These are phyloP conservation scores for Fukomys damarensis DNA, from an alignment of 2,113 vertebrate species.

Conservation along the genomic window DNA sequence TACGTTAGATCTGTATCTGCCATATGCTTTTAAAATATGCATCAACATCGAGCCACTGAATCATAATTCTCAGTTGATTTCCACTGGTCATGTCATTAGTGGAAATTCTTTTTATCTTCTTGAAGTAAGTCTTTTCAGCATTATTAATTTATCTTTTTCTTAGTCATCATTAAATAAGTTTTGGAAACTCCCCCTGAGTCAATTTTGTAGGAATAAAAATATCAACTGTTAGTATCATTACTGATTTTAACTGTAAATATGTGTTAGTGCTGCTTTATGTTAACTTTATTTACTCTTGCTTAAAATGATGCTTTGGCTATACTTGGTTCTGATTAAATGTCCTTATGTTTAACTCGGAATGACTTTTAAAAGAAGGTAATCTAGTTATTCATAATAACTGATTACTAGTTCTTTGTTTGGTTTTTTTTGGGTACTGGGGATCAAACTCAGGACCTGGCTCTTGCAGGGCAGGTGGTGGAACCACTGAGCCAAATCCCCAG, in stretches of 20 bases:
- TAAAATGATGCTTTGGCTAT: constrained; percentile 13
- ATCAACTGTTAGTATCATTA: neutral
- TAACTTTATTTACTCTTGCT: constrained; percentile 49
- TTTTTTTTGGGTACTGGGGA: too few relatives aligned
- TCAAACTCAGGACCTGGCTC: too few relatives aligned
- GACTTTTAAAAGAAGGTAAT: constrained; percentile 14
- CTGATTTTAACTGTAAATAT: constrained; percentile 14
- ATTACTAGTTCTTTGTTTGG: constrained; percentile 22
- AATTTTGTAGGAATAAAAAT: constrained; percentile 4
- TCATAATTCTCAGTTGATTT: neutral
- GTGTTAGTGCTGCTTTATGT: neutral
- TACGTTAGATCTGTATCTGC: neutral
- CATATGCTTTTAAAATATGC: accelerated
- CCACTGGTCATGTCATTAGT: neutral
- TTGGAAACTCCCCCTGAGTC: neutral
- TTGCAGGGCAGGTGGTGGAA: too few relatives aligned
- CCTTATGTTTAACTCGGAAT: neutral
- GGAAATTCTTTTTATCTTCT: neutral
- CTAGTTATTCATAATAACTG: neutral
- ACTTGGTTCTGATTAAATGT: constrained; percentile 19
- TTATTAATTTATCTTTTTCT: constrained; percentile 34
- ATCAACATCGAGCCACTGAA: neutral
- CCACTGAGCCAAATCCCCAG: too few relatives aligned
- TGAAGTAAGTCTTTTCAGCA: neutral
- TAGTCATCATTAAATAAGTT: neutral